Evolutionary conservation across 2,888 invertebrate species (phyloP).

Genomic region (Dryobotodes eremita): DNA sequence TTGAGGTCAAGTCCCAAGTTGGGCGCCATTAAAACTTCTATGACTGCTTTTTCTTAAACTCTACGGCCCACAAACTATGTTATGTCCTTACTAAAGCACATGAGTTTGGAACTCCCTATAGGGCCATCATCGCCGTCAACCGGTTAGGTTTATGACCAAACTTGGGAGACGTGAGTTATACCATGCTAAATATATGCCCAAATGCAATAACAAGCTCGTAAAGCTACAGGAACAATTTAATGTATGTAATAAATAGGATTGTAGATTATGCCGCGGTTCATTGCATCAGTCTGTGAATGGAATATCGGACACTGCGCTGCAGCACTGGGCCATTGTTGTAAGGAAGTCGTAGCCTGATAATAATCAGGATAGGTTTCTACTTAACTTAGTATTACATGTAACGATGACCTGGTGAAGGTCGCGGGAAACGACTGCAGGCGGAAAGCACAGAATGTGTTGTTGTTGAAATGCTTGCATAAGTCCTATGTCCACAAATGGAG

Average conservation of each 20-base stretch:
- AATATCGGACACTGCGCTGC: not conserved
- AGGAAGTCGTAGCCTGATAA: not conserved
- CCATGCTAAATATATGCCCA: conserved; percentile 47
- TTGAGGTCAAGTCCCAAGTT: conserved; percentile 32
- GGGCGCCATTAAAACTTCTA: conserved; percentile 39
- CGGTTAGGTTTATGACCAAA: conserved; percentile 53
- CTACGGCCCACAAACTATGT: conserved; percentile 57
- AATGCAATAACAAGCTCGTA: conserved; percentile 57
- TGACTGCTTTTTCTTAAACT: conserved; percentile 48
- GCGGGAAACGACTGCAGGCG: too few species aligned
- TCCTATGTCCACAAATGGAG: not conserved
- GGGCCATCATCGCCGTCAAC: conserved; percentile 55
- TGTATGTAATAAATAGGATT: conserved; percentile 15
- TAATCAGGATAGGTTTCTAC: not conserved
- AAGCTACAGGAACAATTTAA: conserved; percentile 24
- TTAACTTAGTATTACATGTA: not conserved
- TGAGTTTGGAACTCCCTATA: conserved; percentile 33
- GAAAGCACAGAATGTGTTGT: too few species aligned
- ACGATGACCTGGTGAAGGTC: not conserved
- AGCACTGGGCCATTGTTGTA: not conserved
- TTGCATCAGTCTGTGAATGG: not conserved
- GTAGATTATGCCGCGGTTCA: not conserved
- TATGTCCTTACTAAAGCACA: conserved; percentile 52
- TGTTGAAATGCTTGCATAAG: not conserved
- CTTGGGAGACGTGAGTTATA: conserved; percentile 57